These are phyloP conservation scores for Sarcophaga bullata DNA, from an alignment of 1,140 invertebrate genomes.

Conservation along the genomic window DNA sequence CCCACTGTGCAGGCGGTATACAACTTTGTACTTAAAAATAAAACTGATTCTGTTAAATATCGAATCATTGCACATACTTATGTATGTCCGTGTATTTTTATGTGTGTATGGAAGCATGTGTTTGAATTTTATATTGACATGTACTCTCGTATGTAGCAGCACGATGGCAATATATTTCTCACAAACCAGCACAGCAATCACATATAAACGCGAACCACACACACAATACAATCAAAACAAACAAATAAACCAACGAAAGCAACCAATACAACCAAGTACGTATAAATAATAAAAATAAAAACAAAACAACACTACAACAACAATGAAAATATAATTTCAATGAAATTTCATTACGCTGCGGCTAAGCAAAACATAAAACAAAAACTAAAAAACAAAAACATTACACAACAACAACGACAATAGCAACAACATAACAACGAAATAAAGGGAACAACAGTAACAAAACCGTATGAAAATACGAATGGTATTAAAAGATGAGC, in stretches of 20 bases:
- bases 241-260: background rate
- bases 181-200: background rate
- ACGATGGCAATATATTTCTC: background rate
- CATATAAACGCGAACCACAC: conserved; percentile 14
- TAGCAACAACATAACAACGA: background rate
- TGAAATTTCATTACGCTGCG: conserved; percentile 45
- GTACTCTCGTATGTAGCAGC: background rate
- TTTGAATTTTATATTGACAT: background rate
- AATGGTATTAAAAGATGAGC: background rate
- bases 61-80: background rate
- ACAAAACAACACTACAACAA: background rate
- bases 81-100: background rate
- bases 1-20: background rate
- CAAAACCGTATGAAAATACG: background rate
- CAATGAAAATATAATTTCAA: conserved; percentile 44
- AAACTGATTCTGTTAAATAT: background rate
- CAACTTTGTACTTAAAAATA: conserved; percentile 16
- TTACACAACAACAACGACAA: background rate
- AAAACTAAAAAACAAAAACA: background rate
- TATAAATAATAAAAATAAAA: background rate
- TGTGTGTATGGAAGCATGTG: conserved; percentile 1
- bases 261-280: background rate
- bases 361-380: conserved; percentile 3
- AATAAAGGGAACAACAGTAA: background rate
- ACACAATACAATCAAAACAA: conserved; percentile 3